Evolutionary conservation across 2,113 vertebrate species (phyloP), one percentile per base, ranked within the genome.

Genomic region (Gorsachius goisagi): DNA sequence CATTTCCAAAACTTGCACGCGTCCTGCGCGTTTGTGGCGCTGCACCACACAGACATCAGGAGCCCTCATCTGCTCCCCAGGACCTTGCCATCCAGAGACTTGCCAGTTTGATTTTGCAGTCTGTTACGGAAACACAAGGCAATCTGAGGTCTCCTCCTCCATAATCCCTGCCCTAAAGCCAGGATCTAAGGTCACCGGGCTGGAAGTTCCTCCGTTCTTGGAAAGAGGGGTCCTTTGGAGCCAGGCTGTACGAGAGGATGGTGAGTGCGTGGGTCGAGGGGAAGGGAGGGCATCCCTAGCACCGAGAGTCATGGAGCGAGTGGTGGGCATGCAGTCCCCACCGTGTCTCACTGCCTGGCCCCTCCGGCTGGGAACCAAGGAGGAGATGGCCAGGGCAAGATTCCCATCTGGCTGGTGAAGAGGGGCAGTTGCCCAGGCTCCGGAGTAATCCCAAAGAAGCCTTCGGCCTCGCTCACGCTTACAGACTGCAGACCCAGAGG

Each of bases 351-450:
- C 9, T 4, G 2, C 35, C 21, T n/a, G 24, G 19, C n/a, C 58
- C 22, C 12, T 80, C 9, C 4, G 3, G 1, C 9, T n/a, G 22
- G 8, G n/a, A 80, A 33, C 16, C 0, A 0, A 24, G 27, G 59
- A 52, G 22, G 28, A 81, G 26, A 37, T 3, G 27, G 10, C 35
- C 13, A 60, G 59, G n/a, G n/a, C 9, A 68, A 64, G 35, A 59
- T 50, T 6, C 41, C 33, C 33, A 6, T 24, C 49, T 69, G 44
- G 11, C 50, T 81, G 11, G 30, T 30, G 21, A 60, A 66, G 41
- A 30, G 27, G 17, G 11, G 37, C 3, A 8, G 3, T 17, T 59
- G 37, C 27, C 32, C 22, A 64, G 63, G 49, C 20, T 44, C 2
- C 7, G 15, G 59, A 26, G 33, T 30, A 14, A 66, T 32, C 23